A percentile compares a stretch with the other conserved stretches of the same genome.
These are phyloP conservation scores for Ricordea florida DNA, from an alignment of 92 coral and sea anemone genomes.

Conservation along the genomic window DNA sequence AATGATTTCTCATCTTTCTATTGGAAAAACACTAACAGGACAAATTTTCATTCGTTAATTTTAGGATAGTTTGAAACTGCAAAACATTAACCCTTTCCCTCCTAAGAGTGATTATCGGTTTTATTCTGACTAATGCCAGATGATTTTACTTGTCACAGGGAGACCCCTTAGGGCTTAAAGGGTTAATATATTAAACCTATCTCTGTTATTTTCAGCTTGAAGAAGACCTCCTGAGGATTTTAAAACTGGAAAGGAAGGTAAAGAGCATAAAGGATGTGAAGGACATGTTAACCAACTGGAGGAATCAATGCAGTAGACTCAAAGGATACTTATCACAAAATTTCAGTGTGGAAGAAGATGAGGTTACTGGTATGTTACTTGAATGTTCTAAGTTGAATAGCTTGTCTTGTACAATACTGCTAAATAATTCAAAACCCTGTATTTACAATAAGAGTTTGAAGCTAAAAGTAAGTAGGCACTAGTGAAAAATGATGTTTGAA, in stretches of 20 bases:
- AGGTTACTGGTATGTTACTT: conserved; percentile 10
- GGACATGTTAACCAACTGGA: neutral
- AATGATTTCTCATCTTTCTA: neutral
- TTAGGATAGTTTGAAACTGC: too few relatives aligned
- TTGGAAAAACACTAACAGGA: neutral
- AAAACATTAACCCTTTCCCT: too few relatives aligned
- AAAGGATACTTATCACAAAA: neutral
- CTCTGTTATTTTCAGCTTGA: conserved; percentile 4
- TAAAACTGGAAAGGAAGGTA: neutral
- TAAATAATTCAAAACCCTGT: too few relatives aligned
- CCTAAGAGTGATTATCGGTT: too few relatives aligned
- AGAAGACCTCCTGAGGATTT: conserved; percentile 3
- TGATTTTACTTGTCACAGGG: too few relatives aligned
- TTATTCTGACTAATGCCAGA: too few relatives aligned
- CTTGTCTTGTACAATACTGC: too few relatives aligned
- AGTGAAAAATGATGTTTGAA: too few relatives aligned
- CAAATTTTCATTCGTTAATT: neutral
- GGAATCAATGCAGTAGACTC: neutral
- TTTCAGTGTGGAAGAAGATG: neutral
- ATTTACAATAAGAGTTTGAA: too few relatives aligned
- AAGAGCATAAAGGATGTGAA: neutral
- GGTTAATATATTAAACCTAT: neutral
- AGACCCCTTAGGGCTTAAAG: too few relatives aligned
- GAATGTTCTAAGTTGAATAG: too few relatives aligned
- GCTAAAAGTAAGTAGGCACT: too few relatives aligned